phyloP scores from a whole-genome alignment of 2,888 invertebrate genomes.

The Opisthograptis luteolata region DNA sequence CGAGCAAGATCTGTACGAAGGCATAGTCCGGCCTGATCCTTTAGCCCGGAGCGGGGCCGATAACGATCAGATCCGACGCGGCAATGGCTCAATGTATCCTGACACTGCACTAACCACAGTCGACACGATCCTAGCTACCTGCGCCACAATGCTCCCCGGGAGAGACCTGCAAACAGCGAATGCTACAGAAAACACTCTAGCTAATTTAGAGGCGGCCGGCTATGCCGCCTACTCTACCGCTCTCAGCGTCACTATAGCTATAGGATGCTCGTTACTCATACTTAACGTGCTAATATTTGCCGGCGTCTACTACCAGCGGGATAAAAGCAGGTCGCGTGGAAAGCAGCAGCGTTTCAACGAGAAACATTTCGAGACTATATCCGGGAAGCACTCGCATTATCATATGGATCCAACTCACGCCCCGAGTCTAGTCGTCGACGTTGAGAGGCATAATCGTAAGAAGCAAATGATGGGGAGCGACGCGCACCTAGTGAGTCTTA shows the following conservation, averaged over 20 bases:
- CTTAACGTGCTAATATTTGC: conserved; percentile 93
- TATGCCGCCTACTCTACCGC: conserved; percentile 91
- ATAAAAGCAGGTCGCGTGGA: conserved; percentile 86
- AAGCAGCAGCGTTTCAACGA: conserved; percentile 90
- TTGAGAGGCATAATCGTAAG: conserved; percentile 85
- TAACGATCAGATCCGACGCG: conserved; percentile 84
- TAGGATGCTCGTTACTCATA: conserved; percentile 91
- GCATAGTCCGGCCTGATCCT: conserved; percentile 94
- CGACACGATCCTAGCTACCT: conserved; percentile 88
- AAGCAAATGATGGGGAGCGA: conserved; percentile 78
- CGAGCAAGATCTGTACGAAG: conserved; percentile 95
- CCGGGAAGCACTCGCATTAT: conserved; percentile 91
- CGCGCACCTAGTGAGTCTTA: conserved; percentile 80
- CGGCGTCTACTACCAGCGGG: conserved; percentile 92
- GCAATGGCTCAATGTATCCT: conserved; percentile 76
- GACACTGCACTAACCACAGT: conserved; percentile 88
- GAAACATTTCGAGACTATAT: conserved; percentile 90
- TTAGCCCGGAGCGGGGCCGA: conserved; percentile 86
- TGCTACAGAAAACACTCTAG: conserved; percentile 88
- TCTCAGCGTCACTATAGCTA: conserved; percentile 90
- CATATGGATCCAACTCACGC: conserved; percentile 90
- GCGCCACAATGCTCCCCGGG: conserved; percentile 86
- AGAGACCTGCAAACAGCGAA: conserved; percentile 79
- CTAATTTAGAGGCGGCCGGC: conserved; percentile 91
- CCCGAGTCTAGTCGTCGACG: conserved; percentile 92